These are phyloP conservation scores for Formica exsecta DNA, from an alignment of 1,140 invertebrate species.

Conservation along the genomic window DNA sequence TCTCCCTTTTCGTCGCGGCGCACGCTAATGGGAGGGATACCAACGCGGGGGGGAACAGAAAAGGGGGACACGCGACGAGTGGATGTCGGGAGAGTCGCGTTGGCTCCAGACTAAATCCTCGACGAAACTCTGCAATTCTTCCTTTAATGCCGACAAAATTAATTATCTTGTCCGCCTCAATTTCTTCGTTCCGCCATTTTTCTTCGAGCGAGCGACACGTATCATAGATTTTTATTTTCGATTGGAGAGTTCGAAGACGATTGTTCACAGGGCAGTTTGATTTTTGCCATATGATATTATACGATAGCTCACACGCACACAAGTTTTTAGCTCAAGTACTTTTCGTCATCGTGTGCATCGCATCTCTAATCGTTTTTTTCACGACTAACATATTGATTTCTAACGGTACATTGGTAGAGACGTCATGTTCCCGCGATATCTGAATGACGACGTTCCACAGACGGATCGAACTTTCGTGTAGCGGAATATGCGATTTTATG, in stretches of 20 bases:
- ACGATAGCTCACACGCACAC: not conserved
- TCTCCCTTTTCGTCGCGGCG: conserved; percentile 75
- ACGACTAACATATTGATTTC: not conserved
- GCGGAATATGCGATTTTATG: conserved; percentile 67
- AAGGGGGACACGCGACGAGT: conserved; percentile 14
- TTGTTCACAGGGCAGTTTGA: not conserved
- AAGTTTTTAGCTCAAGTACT: not conserved
- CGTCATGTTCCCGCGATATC: not conserved
- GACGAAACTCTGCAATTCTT: conserved; percentile 65
- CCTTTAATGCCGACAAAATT: conserved; percentile 71
- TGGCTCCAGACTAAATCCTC: conserved; percentile 53
- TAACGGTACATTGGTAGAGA: not conserved
- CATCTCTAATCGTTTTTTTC: not conserved
- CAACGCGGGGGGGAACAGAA: not conserved
- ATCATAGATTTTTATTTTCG: conserved; percentile 65
- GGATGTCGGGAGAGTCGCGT: conserved; percentile 48
- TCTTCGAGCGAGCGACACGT: conserved; percentile 10
- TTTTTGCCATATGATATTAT: not conserved
- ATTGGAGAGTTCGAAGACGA: not conserved
- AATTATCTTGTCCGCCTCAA: conserved; percentile 65
- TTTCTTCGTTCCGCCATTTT: conserved; percentile 39
- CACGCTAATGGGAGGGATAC: conserved; percentile 70
- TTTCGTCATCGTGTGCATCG: no score
- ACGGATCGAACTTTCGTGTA: conserved; percentile 67
- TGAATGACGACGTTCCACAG: not conserved